These are phyloP conservation scores for Mustela nigripes DNA, from an alignment of 2,113 vertebrate species.

Conservation along the genomic window DNA sequence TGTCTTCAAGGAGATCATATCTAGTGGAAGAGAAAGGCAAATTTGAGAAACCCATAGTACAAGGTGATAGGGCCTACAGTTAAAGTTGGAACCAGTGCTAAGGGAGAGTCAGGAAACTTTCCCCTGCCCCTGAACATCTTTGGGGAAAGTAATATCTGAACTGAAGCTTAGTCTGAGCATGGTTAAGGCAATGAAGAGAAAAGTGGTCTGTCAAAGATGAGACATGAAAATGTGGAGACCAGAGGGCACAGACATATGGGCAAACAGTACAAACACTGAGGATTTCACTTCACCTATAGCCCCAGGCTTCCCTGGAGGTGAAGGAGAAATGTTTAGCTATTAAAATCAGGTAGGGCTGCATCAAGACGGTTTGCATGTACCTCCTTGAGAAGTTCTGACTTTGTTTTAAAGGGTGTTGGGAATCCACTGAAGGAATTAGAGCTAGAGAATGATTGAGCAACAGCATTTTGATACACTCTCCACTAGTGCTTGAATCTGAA, in stretches of 20 bases:
- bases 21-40: background rate
- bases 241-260: background rate
- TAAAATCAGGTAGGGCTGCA: background rate
- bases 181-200: background rate
- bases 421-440: background rate
- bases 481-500: background rate
- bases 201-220: background rate
- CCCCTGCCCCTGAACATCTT: background rate
- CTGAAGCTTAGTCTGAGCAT: background rate
- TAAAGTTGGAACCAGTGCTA: background rate
- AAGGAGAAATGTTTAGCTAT: background rate
- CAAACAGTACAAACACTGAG: background rate
- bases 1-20: background rate
- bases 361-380: background rate
- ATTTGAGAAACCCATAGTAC: background rate
- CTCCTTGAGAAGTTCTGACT: background rate
- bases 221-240: background rate
- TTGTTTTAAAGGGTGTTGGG: background rate
- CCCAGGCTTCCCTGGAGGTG: rapidly evolving
- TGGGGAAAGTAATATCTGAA: background rate
- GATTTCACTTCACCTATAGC: background rate
- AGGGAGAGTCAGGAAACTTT: background rate
- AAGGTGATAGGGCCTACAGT: rapidly evolving
- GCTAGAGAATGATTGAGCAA: background rate
- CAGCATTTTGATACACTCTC: background rate